Evolutionary conservation across 2,113 vertebrate species (phyloP).

Genomic region (Peucedramus taeniatus): DNA sequence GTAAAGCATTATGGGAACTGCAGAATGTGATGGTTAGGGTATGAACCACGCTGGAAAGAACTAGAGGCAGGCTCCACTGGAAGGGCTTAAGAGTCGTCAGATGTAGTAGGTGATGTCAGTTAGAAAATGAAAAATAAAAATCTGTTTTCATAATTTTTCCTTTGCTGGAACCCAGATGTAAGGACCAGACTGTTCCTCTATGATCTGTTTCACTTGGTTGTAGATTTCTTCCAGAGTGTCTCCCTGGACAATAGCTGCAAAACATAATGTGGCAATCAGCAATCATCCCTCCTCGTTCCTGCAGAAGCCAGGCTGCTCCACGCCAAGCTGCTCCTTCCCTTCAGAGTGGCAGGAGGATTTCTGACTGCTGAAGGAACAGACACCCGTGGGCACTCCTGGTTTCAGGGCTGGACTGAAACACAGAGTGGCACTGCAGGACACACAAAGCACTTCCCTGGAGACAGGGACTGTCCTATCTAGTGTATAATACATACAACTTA

Average conservation of each 20-base stretch:
- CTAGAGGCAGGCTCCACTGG: conserved; percentile 55
- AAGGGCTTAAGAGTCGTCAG: conserved; percentile 57
- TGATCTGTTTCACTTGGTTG: conserved; percentile 95
- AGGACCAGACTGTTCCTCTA: conserved; percentile 95
- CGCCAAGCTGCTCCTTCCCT: not conserved
- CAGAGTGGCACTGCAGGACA: not conserved
- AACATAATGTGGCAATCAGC: conserved; percentile 47
- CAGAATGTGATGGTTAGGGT: conserved; percentile 60
- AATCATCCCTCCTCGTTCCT: not conserved
- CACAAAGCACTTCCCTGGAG: not conserved
- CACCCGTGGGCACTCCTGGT: not conserved
- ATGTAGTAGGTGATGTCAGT: conserved; percentile 66
- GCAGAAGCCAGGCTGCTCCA: not conserved
- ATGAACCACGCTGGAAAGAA: conserved; percentile 41
- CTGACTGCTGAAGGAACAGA: not conserved
- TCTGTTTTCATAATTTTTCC: conserved; percentile 91
- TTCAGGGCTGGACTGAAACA: not conserved
- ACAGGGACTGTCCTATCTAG: not conserved
- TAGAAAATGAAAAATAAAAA: conserved; percentile 62
- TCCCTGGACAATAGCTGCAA: conserved; percentile 92
- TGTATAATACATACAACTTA: not conserved
- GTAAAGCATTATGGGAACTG: conserved; percentile 60
- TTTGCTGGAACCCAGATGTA: conserved; percentile 97
- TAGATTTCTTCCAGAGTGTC: conserved; percentile 98
- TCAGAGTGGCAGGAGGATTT: not conserved